Base-by-base conservation (phyloP, 2,888 invertebrate genomes). In the Isotomurus palustris region DNA sequence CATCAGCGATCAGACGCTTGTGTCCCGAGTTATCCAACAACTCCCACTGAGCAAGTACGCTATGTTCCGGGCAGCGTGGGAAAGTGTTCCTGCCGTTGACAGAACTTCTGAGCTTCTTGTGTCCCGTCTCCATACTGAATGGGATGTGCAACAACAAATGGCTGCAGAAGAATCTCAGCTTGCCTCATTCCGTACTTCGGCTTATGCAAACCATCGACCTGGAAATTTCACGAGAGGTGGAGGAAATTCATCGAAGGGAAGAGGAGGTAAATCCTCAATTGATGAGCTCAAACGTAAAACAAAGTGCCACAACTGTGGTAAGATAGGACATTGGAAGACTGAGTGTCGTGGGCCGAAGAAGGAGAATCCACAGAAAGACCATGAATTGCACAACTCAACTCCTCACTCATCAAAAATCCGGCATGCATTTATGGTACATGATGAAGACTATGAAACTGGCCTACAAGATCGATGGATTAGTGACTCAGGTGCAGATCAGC, bases 401-500 rank as follows among this genome's bases (percentile, higher is more conserved):
- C n/a, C n/a, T n/a, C n/a, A n/a, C n/a, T n/a, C n/a, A n/a, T 32
- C 8, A 32, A 32, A 14, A 32, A 10, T 8, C 32, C 8, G 32
- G 14, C 19, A n/a, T 6, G 53, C 53, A 21, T 53, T 53, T 44
- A 53, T 44, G 44, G 19, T 17, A 2, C 2, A 43, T n/a, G 35
- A 22, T 14, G 28, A 43, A 10, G 22, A 21, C 17, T 1, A n/a
- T n/a, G n/a, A 14, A 43, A 6, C 6, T 40, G 8, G 40, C n/a
- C 12, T 8, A 14, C 8, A 2, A 27, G 44, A 44, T 2, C 17
- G 12, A 6, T 53, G 53, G 53, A 38, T 38, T 28, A 21, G 21
- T 5, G 53, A 53, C 27, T 44, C 44, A 24, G 53, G 53, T 1
- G 53, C 53, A 2, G 19, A 14, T 28, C 44, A 43, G 14, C 53